A percentile compares a stretch with the other conserved stretches of the same genome.
phyloP scores from a whole-genome alignment of 1,140 invertebrate species.

The Sesamia nonagrioides region DNA sequence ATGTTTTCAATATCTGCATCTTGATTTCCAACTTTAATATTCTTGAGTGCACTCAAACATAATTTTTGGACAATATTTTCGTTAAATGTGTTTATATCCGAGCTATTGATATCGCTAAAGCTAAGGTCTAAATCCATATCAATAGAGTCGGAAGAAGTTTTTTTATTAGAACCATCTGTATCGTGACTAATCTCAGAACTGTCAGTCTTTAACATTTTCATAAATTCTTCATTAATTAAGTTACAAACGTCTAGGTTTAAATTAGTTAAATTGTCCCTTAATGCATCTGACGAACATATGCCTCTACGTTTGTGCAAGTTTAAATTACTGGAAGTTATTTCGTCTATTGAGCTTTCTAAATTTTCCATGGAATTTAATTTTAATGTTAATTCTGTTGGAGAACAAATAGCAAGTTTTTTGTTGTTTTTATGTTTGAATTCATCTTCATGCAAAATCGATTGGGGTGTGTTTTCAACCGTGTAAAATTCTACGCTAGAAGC shows the following conservation, averaged over 20 bases:
- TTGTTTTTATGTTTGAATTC: conserved; percentile 60
- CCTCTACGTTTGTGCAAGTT: conserved; percentile 87
- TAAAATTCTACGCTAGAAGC: conserved; percentile 84
- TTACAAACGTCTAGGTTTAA: conserved; percentile 71
- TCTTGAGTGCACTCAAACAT: conserved; percentile 86
- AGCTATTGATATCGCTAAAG: conserved; percentile 87
- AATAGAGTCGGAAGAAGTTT: conserved; percentile 85
- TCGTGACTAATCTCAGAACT: conserved; percentile 82
- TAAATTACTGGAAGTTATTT: conserved; percentile 77
- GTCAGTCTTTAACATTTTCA: conserved; percentile 76
- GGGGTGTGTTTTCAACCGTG: conserved; percentile 83
- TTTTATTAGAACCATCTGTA: conserved; percentile 83
- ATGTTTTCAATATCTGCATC: conserved; percentile 87
- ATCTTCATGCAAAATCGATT: conserved; percentile 65
- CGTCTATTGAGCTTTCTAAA: conserved; percentile 82
- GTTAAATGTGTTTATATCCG: conserved; percentile 87
- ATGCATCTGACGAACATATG: conserved; percentile 87
- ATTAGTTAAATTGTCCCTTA: conserved; percentile 80
- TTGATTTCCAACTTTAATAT: conserved; percentile 87
- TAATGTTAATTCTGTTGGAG: conserved; percentile 81
- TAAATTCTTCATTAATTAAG: conserved; percentile 72
- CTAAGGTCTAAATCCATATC: conserved; percentile 87
- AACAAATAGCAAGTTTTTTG: conserved; percentile 83
- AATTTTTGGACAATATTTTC: conserved; percentile 87
- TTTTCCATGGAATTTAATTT: conserved; percentile 79